These are phyloP conservation scores for Acipenser ruthenus DNA, from an alignment of 2,797 vertebrate species.

Conservation along the genomic window DNA sequence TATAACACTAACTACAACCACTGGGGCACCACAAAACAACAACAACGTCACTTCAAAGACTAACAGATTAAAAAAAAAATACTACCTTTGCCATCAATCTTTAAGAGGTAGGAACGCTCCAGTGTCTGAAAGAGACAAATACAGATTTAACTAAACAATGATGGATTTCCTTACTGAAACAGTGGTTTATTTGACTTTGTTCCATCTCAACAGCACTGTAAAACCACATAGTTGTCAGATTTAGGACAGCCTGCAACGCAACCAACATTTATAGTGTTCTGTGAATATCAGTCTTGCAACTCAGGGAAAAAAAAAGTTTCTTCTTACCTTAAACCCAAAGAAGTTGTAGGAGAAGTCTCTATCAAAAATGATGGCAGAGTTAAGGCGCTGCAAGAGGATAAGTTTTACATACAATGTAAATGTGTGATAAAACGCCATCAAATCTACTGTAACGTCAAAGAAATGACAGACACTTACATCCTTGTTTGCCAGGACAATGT, in stretches of 20 bases:
- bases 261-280: too few species aligned
- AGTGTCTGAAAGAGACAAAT: slow-evolving; percentile 60
- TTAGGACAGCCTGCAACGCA: too few species aligned
- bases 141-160: neutral
- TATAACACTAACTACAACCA: too few species aligned
- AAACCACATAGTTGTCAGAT: too few species aligned
- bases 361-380: slow-evolving; percentile 93
- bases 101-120: slow-evolving; percentile 90
- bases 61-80: neutral
- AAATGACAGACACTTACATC: slow-evolving; percentile 57
- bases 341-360: slow-evolving; percentile 97
- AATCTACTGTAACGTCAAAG: too few species aligned
- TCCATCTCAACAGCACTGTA: too few species aligned
- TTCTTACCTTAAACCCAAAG: slow-evolving; percentile 88
- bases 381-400: slow-evolving; percentile 64
- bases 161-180: too few species aligned
- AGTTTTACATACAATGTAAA: neutral
- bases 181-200: too few species aligned
- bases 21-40: too few species aligned
- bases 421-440: neutral
- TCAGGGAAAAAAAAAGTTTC: neutral
- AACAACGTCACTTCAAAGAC: too few species aligned
- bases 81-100: slow-evolving; percentile 83
- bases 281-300: too few species aligned
- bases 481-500: slow-evolving; percentile 81